Evolutionary conservation across 2,113 vertebrate genomes (phyloP).

Genomic region (Pseudorasbora parva): DNA sequence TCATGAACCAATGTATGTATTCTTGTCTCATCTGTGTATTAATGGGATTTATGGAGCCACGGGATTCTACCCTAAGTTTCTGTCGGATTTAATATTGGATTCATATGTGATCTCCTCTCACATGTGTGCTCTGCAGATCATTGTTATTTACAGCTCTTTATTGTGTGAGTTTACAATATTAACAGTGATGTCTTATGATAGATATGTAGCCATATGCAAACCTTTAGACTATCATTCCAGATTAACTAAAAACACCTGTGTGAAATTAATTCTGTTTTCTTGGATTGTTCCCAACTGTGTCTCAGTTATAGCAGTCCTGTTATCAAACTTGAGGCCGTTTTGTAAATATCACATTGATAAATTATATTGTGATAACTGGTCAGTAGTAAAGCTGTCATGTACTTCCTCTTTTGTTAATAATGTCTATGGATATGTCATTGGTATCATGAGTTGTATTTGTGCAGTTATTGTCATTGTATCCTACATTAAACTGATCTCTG

Average conservation of each 20-base stretch:
- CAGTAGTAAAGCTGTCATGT: conserved; percentile 47
- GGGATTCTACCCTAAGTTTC: too few species aligned
- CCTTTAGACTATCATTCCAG: too few species aligned
- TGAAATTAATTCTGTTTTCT: too few species aligned
- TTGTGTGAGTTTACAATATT: too few species aligned
- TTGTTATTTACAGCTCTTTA: too few species aligned
- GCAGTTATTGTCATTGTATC: conserved; percentile 26
- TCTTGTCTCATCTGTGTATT: background rate
- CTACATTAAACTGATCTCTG: conserved; percentile 38
- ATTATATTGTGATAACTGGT: conserved; percentile 54
- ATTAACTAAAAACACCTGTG: too few species aligned
- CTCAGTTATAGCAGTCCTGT: background rate
- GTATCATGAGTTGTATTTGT: background rate
- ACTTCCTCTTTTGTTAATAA: conserved; percentile 14
- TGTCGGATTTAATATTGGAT: too few species aligned
- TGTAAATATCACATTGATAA: conserved; percentile 39
- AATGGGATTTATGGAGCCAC: too few species aligned
- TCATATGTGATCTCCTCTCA: too few species aligned
- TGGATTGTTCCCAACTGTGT: conserved; percentile 6
- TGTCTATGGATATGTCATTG: conserved; percentile 25
- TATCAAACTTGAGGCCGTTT: background rate
- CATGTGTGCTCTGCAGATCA: too few species aligned
- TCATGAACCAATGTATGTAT: conserved; percentile 49
- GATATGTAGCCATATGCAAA: too few species aligned
- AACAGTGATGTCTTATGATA: too few species aligned